Base-by-base conservation (phyloP, 2,888 invertebrate genomes). In the Leucoptera coffeella region DNA sequence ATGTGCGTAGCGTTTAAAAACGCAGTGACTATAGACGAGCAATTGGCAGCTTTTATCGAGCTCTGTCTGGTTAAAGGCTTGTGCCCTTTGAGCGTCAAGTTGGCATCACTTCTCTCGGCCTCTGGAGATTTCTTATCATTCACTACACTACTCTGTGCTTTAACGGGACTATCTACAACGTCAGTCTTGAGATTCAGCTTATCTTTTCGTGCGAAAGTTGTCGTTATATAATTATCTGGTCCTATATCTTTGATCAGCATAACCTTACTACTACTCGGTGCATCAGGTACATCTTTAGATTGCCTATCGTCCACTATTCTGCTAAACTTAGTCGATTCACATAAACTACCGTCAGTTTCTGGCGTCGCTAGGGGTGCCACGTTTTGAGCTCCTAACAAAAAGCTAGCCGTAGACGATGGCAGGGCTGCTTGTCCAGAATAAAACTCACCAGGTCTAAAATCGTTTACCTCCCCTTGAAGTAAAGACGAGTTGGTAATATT, bases 141-240 rank as follows among this genome's bases (percentile, higher is more conserved):
- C 35, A 55, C 58, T 19, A 59, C 46, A 36, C 58, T 61, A 32
- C 57, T 65, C 27, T 62, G 59, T 27, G 67, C 59, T 17, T 56
- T 36, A 32, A 41, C 54, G 22, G 49, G 50, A 25, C 54, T 49
- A 31, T 64, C 64, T 21, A 54, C 47, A 4, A 40, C 41, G 28
- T 59, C 55, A 27, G 32, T 39, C 21, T 51, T 42, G 12, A 48
- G 43, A 33, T 41, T 42, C 12, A 46, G 43, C 35, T 58, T 64
- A 28, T 62, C 60, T 39, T 57, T 46, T 56, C 78, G 54, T 39
- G 73, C 61, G 57, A 71, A 67, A 24, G 76, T 74, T 23, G 82
- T 82, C 32, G 80, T 81, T 27, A 83, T 80, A 46, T 83, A 83
- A 54, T 82, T 83, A 53, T 83, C 82, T 26, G 80, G 77, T 23